Base-by-base conservation (phyloP, 2,113 vertebrate genomes). In the Labeo catla region DNA sequence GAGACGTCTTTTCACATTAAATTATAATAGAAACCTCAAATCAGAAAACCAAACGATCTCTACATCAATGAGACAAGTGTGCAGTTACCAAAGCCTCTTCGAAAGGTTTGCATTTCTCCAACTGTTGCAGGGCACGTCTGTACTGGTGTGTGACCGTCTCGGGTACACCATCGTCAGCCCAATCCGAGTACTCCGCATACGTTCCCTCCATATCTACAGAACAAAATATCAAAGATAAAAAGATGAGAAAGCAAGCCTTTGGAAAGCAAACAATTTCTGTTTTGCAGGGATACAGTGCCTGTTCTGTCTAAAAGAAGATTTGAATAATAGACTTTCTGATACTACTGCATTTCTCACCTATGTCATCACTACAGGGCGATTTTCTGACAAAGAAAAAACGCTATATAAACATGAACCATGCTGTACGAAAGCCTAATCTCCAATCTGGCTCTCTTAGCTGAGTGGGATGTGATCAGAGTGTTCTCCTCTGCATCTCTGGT, bases 71-170 rank as follows among this genome's bases (percentile, higher is more conserved):
- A 66, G 7, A 52, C 2, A 54, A 21, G 39, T 12, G 13, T 16
- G n/a, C 13, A 90, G 76, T 95, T 94, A 99, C 98, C 97, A 99
- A 92, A 0, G 97, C 93, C 11, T 99, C 97, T 86, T 99, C 98
- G 0, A 94, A 96, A 0, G 96, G 92, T 85, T 95, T 97, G 76
- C 92, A 95, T 77, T 95, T 97, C 88, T 96, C 96, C 96, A 98
- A 23, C 86, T 97, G 96, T 93, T 96, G 94, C 0, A 96, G 83
- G 0, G 97, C 96, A 72, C 94, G 98, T 90, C 93, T 95, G 89
- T 99, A 99, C 86, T n/a, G 97, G 89, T 95, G 94, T 1, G 91
- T 50, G 4, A 94, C 94, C 0, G 90, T 83, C 47, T 97, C 96
- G 0, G 95, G 87, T 6, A 98, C 92, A 0, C 96, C 96, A 0